phyloP scores from a whole-genome alignment of 2,888 invertebrate species.

The Volucella bombylans region DNA sequence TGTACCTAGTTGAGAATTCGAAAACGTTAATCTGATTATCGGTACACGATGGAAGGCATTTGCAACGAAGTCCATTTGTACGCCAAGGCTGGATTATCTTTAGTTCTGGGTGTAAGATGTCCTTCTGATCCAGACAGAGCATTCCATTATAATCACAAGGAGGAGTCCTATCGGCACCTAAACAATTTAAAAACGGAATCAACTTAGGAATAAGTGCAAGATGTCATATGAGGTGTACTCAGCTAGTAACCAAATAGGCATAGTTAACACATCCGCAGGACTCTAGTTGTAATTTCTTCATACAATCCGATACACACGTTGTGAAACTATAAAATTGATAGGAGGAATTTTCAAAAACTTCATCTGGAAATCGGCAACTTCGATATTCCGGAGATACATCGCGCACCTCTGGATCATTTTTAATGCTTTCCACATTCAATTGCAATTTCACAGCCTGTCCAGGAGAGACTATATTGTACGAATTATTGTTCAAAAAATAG shows the following conservation, averaged over 20 bases:
- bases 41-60: constrained; percentile 88
- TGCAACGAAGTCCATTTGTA: constrained; percentile 84
- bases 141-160: constrained; percentile 86
- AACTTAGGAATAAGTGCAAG: neutral
- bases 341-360: constrained; percentile 84
- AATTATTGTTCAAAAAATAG: constrained; percentile 74
- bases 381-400: constrained; percentile 85
- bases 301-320: constrained; percentile 87
- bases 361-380: constrained; percentile 88
- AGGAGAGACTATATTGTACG: neutral
- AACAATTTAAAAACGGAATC: neutral
- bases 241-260: constrained; percentile 83
- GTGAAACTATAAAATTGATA: constrained; percentile 88
- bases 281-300: constrained; percentile 85
- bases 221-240: neutral
- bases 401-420: constrained; percentile 86
- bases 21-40: constrained; percentile 86
- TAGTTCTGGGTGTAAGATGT: constrained; percentile 80
- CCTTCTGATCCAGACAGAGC: constrained; percentile 85
- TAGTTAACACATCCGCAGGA: constrained; percentile 87
- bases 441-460: constrained; percentile 72
- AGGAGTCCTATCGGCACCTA: constrained; percentile 73
- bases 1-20: constrained; percentile 75
- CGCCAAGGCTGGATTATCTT: constrained; percentile 84
- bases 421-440: constrained; percentile 84